Evolutionary conservation across 2,888 invertebrate genomes (phyloP).

Genomic region (Eumacrocentrus americanus): DNA sequence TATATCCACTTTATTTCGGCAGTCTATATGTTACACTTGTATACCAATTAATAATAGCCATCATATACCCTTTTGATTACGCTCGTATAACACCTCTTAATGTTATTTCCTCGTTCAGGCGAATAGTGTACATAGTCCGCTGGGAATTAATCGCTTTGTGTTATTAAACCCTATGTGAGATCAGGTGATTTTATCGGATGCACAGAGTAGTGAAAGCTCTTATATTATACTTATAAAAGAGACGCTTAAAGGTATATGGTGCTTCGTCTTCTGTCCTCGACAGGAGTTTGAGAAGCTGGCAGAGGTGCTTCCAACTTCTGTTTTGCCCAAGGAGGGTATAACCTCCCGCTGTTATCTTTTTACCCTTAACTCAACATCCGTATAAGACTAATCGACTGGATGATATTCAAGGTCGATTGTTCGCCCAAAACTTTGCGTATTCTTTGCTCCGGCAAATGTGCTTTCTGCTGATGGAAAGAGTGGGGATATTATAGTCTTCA

Average conservation of each 20-base stretch:
- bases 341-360: constrained; percentile 1
- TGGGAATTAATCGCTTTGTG: constrained; percentile 24
- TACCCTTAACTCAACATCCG: constrained; percentile 18
- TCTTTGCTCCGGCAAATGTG: constrained; percentile 2
- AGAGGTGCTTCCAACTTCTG: background rate
- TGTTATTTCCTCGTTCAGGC: background rate
- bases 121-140: constrained; percentile 3
- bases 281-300: no score
- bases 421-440: constrained; percentile 41
- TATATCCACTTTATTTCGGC: background rate
- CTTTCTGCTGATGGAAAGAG: background rate
- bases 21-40: background rate
- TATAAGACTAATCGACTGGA: constrained; percentile 49
- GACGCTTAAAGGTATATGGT: no score
- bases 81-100: background rate
- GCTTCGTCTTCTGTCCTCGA: background rate
- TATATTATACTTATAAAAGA: background rate
- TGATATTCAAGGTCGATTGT: constrained; percentile 52
- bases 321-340: no score
- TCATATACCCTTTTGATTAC: background rate
- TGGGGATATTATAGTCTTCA: constrained; percentile 13
- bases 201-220: no score
- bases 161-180: constrained; percentile 22
- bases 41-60: constrained; percentile 5
- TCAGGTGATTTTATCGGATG: constrained; percentile 9